Evolutionary conservation across 2,113 vertebrate species (phyloP).

Genomic region (Nannospalax galili): DNA sequence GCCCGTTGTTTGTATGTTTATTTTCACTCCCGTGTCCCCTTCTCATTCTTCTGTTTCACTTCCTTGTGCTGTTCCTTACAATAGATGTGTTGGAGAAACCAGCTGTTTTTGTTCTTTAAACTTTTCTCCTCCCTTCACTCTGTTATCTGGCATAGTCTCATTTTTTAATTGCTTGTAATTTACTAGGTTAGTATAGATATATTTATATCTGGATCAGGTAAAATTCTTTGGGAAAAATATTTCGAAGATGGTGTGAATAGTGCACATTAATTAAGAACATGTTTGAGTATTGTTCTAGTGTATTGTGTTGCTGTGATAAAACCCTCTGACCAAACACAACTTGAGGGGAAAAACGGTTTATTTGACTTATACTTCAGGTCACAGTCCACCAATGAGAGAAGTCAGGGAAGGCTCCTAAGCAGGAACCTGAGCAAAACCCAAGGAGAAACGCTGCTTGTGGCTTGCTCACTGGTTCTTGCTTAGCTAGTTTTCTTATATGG

Average conservation of each 20-base stretch:
- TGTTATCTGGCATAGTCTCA: background rate
- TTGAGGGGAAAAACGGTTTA: background rate
- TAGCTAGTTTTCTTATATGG: background rate
- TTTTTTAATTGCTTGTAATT: background rate
- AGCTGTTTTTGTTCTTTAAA: background rate
- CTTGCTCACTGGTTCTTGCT: background rate
- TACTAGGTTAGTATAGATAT: background rate
- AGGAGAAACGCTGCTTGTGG: background rate
- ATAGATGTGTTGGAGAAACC: background rate
- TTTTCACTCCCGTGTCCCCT: background rate
- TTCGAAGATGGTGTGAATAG: background rate
- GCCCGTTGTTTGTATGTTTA: background rate
- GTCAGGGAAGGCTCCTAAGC: no score
- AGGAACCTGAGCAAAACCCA: background rate
- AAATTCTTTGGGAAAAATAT: background rate
- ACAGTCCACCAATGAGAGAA: background rate
- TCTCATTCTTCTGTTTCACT: background rate
- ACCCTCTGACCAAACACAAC: background rate
- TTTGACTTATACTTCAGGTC: background rate
- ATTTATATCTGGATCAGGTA: no score
- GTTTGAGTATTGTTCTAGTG: background rate
- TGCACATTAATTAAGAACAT: background rate
- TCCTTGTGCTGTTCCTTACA: background rate
- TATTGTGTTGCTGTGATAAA: background rate
- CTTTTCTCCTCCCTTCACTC: background rate